A percentile compares a stretch with the other conserved stretches of the same genome.
Evolutionary conservation across 2,113 vertebrate species (phyloP).

Genomic region (Burhinus bistriatus): DNA sequence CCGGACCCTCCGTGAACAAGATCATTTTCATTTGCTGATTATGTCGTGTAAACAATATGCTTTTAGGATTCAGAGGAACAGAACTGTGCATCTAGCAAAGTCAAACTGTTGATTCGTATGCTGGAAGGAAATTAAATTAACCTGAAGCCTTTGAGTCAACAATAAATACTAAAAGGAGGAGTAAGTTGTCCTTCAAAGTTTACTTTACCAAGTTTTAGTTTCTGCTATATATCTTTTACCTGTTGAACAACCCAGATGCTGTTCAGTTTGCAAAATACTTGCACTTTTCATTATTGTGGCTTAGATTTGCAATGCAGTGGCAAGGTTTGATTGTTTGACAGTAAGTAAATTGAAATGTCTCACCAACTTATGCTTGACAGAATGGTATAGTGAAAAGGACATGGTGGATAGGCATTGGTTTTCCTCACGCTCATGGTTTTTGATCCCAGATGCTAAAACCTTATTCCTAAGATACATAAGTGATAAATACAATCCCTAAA

Average conservation of each 20-base stretch:
- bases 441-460: not conserved
- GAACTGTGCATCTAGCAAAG: not conserved
- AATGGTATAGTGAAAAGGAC: not conserved
- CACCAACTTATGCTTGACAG: not conserved
- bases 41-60: constrained; percentile 32
- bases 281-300: not conserved
- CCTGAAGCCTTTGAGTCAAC: not conserved
- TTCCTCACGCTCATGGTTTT: not conserved
- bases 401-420: not conserved
- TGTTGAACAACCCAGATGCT: not conserved
- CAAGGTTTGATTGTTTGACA: not conserved
- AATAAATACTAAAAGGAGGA: not conserved
- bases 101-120: not conserved
- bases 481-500: not conserved
- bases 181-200: not conserved
- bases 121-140: constrained; percentile 13
- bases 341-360: not conserved
- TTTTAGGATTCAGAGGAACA: constrained; percentile 33
- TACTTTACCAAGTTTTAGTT: not conserved
- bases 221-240: not conserved
- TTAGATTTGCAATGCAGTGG: not conserved
- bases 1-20: constrained; percentile 17
- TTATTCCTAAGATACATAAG: not conserved
- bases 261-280: not conserved
- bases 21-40: constrained; percentile 62